Evolutionary conservation across 1,140 invertebrate genomes (phyloP).

Genomic region (Rhagoletis pomonella): DNA sequence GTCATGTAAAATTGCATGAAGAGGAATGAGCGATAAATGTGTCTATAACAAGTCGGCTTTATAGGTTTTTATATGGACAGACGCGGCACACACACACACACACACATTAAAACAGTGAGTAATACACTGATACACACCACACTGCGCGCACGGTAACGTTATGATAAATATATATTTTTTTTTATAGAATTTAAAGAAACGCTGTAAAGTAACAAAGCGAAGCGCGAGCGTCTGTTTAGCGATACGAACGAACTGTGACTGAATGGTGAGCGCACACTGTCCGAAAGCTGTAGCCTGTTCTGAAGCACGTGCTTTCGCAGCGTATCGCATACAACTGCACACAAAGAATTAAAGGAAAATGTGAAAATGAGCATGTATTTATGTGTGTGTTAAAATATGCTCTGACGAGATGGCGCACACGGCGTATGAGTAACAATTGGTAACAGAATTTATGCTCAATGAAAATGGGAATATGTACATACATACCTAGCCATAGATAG

Average conservation of each 20-base stretch:
- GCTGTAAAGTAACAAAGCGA: background rate
- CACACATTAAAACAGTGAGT: background rate
- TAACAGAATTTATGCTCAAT: conserved; percentile 13
- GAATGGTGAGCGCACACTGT: background rate
- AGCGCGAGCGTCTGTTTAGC: conserved; percentile 2
- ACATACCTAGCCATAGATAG: too few relatives aligned
- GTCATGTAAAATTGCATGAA: background rate
- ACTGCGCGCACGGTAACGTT: background rate
- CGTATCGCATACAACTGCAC: background rate
- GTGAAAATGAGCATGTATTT: too few relatives aligned
- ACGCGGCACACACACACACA: background rate
- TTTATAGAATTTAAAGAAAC: background rate
- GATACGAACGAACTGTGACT: conserved; percentile 43
- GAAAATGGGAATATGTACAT: background rate
- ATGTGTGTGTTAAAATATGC: background rate
- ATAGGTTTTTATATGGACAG: background rate
- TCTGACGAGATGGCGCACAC: background rate
- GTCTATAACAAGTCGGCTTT: background rate
- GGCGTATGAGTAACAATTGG: conserved; percentile 35
- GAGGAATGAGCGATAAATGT: background rate
- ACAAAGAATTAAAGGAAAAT: background rate
- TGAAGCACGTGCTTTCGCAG: conserved; percentile 13
- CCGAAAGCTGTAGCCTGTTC: conserved; percentile 14
- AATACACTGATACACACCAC: background rate
- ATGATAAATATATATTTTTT: background rate